Evolutionary conservation across 1,140 invertebrate species (phyloP), one percentile per base, ranked within the genome.

Genomic region (Notospermus geniculatus): DNA sequence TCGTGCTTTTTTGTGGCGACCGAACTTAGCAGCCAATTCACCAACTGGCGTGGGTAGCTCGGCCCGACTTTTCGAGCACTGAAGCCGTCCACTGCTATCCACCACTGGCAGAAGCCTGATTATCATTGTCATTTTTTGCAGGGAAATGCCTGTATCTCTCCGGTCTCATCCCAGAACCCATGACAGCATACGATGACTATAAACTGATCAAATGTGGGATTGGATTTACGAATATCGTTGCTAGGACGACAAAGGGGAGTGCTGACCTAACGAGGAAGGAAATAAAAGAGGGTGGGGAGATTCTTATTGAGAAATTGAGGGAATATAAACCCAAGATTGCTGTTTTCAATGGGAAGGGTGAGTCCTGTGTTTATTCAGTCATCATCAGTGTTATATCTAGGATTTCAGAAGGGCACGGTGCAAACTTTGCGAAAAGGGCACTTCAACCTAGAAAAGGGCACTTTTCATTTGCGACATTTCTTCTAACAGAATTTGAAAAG

Each of bases 151-250:
- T 98, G 59, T 95, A 93, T 82, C 83, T 97, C 55, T 93, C 93
- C 55, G 93, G 94, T 13, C 85, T 98, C 30, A 96, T 95, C 17
- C 88, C 92, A 41, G 93, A 97, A 77, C 94, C 94, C 74, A 89
- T 97, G 87, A 95, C 90, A 71, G 93, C 94, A 1, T 92, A 96
- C 75, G 93, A 98, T 83, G 95, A 98, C 82, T 92, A 90, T 77
- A 93, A 93, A 83, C 83, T 97, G 36, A 80, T 95, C 32, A 90
- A 93, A 76, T 90, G 91, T 79, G 94, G 95, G 45, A 97, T 98
- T 72, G 95, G 95, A 1, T 98, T 98, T 82, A 98, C 95, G 64
- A 97, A 97, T 82, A 97, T 98, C 88, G 95, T 97, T 63, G 86
- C 90, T 67, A 86, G 95, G 55, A 92, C 94, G 43, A 97, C 94